Conservation (phyloP, 2,113 vertebrate species). For the Bostrychus sinensis region DNA sequence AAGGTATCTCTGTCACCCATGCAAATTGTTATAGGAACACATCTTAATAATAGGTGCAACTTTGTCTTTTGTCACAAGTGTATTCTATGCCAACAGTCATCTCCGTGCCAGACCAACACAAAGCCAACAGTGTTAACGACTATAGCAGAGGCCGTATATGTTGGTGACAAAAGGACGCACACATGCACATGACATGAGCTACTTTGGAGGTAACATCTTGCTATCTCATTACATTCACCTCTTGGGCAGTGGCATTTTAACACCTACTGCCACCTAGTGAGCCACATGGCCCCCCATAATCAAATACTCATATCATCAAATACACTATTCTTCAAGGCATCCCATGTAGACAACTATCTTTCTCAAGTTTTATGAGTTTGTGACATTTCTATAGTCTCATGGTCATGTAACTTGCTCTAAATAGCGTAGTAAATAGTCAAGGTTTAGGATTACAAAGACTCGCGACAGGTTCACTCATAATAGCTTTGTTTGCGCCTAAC, state of each 20-base stretch:
- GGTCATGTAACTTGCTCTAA: background rate
- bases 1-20: no score
- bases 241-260: constrained; percentile 50
- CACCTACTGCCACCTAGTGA: constrained; percentile 48
- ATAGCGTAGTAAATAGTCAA: background rate
- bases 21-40: no score
- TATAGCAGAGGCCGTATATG: constrained; percentile 53
- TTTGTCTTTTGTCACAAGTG: no score
- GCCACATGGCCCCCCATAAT: constrained; percentile 21
- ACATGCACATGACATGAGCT: constrained; percentile 45
- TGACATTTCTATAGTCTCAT: background rate
- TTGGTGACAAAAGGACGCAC: constrained; percentile 48
- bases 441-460: background rate
- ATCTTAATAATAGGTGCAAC: no score
- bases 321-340: background rate
- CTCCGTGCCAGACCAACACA: no score
- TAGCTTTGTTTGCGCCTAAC: constrained; percentile 13
- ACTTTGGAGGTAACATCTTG: constrained; percentile 67
- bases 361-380: background rate
- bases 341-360: background rate
- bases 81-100: no score
- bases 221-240: constrained; percentile 52
- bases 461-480: constrained; percentile 1
- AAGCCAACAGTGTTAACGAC: constrained; percentile 46
- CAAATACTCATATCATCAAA: constrained; percentile 1